Evolutionary conservation across 2,888 invertebrate species (phyloP), one percentile per base, ranked within the genome.

Genomic region (Candidula unifasciata): DNA sequence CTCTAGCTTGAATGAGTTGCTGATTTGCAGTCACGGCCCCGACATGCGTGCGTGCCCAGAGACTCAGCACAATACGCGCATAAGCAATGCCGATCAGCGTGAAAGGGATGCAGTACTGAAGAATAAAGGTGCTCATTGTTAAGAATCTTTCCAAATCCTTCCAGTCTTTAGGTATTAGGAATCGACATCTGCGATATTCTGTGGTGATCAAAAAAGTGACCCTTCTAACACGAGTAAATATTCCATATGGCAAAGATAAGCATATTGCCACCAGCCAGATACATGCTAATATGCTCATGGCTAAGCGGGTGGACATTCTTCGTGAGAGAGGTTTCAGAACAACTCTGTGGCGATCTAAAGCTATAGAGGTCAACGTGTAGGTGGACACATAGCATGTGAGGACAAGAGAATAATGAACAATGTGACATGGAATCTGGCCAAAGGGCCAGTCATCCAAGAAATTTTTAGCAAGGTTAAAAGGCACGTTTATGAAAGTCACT

Each of bases 391-490:
- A 94, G 3, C 93, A 93, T 3, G 93, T 93, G 16, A 92, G 90
- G 82, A 94, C 93, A 77, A 94, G 92, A 3, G 94, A 92, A 82
- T 94, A 93, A 73, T 94, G 94, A 44, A 94, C 92, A 60, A 94
- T 86, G 57, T 92, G 92, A 87, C 94, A 94, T 87, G 94, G 90
- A 74, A 93, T 89, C n/a, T 90, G 88, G 0, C 94, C 94, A 86
- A 94, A 94, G 3, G 93, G 93, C 94, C 94, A 94, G 64, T 94
- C 93, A 13, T 91, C 89, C 76, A 94, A 82, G 52, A 94, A 88
- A 37, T 93, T 90, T 16, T 94, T 88, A 2, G 92, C 93, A 21
- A 94, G 91, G 87, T 93, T 94, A 87, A 94, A 94, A 0, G 94
- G 94, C 35, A 94, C 93, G 87, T 94, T 94, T 66, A 94, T 89